phyloP scores from a whole-genome alignment of 2,113 vertebrate genomes.

The Paramormyrops kingsleyae region DNA sequence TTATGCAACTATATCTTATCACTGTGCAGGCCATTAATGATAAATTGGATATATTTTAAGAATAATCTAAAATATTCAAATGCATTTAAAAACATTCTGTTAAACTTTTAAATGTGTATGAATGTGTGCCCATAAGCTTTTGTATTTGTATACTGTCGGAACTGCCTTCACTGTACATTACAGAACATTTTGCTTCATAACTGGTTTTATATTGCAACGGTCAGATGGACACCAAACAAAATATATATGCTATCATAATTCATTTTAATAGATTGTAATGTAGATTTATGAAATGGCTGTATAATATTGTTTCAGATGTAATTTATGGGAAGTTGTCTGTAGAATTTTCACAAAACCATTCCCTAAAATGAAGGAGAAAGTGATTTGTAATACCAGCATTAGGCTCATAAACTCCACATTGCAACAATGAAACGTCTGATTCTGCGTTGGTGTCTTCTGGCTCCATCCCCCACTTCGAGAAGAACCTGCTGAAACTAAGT shows the following conservation, averaged over 20 bases:
- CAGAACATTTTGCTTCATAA: conserved; percentile 2
- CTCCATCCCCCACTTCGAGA: not conserved
- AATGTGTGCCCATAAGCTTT: not conserved
- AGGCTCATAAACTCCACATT: not conserved
- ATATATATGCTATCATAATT: not conserved
- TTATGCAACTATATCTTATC: not conserved
- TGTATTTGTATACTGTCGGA: not conserved
- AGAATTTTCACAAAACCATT: conserved; percentile 23
- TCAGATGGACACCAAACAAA: not conserved
- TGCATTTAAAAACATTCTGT: not conserved
- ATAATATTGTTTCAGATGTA: conserved; percentile 21
- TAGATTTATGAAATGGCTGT: conserved; percentile 16
- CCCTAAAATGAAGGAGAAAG: conserved; percentile 50
- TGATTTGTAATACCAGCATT: not conserved
- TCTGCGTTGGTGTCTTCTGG: not conserved
- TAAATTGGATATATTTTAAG: not conserved
- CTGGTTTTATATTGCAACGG: not conserved
- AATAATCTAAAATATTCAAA: not conserved
- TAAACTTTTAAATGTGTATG: not conserved
- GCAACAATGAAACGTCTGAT: not conserved
- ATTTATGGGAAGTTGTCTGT: conserved; percentile 21
- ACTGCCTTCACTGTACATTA: not conserved
- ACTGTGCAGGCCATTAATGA: not conserved
- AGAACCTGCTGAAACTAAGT: not conserved
- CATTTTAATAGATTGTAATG: not conserved